Evolutionary conservation across 1,140 invertebrate species (phyloP).

Genomic region (Ctenoplectra terminalis): DNA sequence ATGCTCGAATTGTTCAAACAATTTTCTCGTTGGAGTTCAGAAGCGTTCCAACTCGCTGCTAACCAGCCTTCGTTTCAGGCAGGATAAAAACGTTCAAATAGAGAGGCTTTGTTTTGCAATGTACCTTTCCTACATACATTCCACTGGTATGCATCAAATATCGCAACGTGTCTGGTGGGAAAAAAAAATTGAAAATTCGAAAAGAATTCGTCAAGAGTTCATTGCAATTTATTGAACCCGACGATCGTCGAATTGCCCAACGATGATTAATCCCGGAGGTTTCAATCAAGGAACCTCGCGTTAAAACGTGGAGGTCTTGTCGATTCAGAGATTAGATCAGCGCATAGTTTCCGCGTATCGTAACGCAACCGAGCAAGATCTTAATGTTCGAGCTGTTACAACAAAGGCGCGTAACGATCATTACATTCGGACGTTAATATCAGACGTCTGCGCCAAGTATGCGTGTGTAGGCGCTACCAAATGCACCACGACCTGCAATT

Average conservation of each 20-base stretch:
- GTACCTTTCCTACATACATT: neutral
- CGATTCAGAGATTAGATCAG: constrained; percentile 43
- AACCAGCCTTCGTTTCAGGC: neutral
- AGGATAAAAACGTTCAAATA: neutral
- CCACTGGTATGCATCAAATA: neutral
- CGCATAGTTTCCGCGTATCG: constrained; percentile 44
- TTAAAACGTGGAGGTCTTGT: constrained; percentile 13
- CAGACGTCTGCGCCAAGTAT: constrained; percentile 43
- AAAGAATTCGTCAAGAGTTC: neutral
- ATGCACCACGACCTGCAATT: constrained; percentile 43
- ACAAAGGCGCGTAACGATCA: constrained; percentile 59
- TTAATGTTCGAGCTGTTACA: constrained; percentile 19
- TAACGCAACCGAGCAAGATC: constrained; percentile 9
- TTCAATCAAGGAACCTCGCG: neutral
- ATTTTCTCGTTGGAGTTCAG: neutral
- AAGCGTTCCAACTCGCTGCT: too few species aligned
- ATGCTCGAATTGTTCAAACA: constrained; percentile 27
- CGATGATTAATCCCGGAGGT: constrained; percentile 6
- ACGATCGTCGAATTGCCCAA: neutral
- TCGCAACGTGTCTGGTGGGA: neutral
- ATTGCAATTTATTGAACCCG: neutral
- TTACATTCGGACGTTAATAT: constrained; percentile 64
- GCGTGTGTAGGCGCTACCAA: constrained; percentile 52
- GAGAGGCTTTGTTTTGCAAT: neutral
- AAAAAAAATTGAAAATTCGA: neutral